Evolutionary conservation across 2,888 invertebrate genomes (phyloP).

Genomic region (Tribolium freemani): DNA sequence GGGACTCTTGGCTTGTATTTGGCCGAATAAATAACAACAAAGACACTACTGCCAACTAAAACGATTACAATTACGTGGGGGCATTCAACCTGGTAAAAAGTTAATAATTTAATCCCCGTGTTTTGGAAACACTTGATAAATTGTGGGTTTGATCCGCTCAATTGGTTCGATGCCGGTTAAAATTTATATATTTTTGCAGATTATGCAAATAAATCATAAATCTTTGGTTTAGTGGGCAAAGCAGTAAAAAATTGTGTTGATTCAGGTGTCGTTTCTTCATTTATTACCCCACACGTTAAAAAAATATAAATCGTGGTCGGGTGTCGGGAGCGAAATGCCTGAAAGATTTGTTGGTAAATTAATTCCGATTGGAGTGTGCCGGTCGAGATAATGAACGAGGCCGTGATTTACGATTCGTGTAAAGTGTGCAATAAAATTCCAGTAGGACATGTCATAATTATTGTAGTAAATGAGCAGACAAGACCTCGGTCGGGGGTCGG

Average conservation of each 20-base stretch:
- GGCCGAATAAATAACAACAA: conserved; percentile 7
- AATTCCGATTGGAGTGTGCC: background rate
- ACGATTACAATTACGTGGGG: background rate
- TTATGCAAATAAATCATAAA: background rate
- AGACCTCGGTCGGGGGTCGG: background rate
- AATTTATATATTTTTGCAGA: background rate
- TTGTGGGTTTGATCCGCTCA: background rate
- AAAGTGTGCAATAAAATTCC: background rate
- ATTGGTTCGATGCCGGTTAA: background rate
- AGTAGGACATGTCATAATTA: conserved; percentile 9
- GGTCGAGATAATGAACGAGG: background rate
- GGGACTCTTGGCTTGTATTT: conserved; percentile 8
- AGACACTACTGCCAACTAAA: background rate
- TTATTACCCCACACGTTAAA: background rate
- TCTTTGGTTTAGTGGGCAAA: background rate
- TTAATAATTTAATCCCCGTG: background rate
- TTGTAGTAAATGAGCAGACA: conserved; percentile 3
- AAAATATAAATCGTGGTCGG: background rate
- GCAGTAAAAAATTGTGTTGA: background rate
- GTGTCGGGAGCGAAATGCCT: background rate
- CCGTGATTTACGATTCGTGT: background rate
- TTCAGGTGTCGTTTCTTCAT: background rate
- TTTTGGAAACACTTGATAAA: background rate
- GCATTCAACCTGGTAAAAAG: background rate
- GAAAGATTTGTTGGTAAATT: background rate